Percentiles rank a stretch among this genome's conserved stretches.
Evolutionary conservation across 92 coral and sea anemone species (phyloP).

Genomic region (Paragorgia papillata): DNA sequence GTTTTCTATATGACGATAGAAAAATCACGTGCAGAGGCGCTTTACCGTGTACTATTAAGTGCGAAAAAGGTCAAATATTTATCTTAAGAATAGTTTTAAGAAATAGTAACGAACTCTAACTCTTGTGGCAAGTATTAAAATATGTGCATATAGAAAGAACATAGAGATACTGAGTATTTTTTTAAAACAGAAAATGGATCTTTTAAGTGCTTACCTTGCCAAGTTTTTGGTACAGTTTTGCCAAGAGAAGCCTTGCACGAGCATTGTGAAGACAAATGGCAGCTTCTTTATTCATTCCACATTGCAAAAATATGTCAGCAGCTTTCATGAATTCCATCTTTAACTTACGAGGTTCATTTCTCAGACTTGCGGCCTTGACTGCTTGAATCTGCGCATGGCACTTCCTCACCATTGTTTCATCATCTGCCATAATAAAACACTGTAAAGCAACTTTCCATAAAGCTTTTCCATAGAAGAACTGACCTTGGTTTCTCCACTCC

Average conservation of each 20-base stretch:
- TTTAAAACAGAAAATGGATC: too few relatives aligned
- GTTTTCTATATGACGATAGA: too few relatives aligned
- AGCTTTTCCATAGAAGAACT: constrained; percentile 70
- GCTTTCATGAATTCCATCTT: constrained; percentile 72
- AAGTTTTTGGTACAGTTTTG: constrained; percentile 63
- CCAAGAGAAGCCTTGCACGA: constrained; percentile 73
- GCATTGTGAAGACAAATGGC: constrained; percentile 80
- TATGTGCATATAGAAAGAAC: too few relatives aligned
- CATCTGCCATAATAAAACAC: constrained; percentile 75
- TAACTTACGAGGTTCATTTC: constrained; percentile 68
- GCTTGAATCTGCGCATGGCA: constrained; percentile 86
- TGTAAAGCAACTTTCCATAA: constrained; percentile 84
- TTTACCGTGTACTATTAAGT: too few relatives aligned
- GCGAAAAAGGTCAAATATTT: too few relatives aligned
- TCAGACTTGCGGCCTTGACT: constrained; percentile 69
- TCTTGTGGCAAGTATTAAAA: too few relatives aligned
- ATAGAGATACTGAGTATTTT: too few relatives aligned
- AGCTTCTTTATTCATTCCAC: constrained; percentile 78
- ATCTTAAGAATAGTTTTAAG: too few relatives aligned
- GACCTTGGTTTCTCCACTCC: constrained; percentile 84
- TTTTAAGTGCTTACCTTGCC: constrained; percentile 72
- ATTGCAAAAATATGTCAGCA: constrained; percentile 75
- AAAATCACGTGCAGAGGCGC: too few relatives aligned
- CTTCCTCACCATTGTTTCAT: constrained; percentile 66
- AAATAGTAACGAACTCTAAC: too few relatives aligned